A percentile compares a stretch with the other conserved stretches of the same genome.
Evolutionary conservation across 1,140 invertebrate genomes (phyloP).

Genomic region (Helicoverpa zea): DNA sequence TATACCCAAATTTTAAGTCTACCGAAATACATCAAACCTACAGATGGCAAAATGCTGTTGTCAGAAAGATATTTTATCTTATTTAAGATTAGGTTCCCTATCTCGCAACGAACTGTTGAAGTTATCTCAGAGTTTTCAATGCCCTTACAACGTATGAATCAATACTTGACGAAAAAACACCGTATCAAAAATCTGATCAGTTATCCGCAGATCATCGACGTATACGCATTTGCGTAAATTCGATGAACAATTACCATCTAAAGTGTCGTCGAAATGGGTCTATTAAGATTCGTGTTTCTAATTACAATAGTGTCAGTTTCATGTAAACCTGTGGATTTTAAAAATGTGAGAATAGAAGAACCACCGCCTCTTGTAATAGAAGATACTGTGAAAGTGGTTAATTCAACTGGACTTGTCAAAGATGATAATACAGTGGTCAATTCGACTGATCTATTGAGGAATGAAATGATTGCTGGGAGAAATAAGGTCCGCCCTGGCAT

Average conservation of each 20-base stretch:
- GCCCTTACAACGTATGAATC: background rate
- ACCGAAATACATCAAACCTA: no score
- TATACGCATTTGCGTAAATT: slow-evolving; percentile 40
- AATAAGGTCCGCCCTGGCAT: slow-evolving; percentile 70
- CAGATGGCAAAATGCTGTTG: no score
- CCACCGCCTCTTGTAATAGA: background rate
- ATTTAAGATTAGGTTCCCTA: background rate
- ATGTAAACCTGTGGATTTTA: slow-evolving; percentile 33
- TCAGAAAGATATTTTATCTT: background rate
- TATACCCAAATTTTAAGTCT: no score
- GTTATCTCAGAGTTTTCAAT: slow-evolving; percentile 1
- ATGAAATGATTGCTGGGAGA: slow-evolving; percentile 41
- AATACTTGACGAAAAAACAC: background rate
- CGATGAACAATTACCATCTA: slow-evolving; percentile 28
- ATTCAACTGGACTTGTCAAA: background rate
- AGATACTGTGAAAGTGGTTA: background rate
- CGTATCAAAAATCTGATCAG: slow-evolving; percentile 33
- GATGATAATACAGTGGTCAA: background rate
- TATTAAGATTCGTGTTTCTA: slow-evolving; percentile 48
- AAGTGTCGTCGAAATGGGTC: slow-evolving; percentile 49
- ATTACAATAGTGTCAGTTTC: slow-evolving; percentile 49
- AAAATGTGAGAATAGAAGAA: background rate
- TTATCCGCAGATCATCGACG: slow-evolving; percentile 16
- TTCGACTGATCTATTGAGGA: background rate
- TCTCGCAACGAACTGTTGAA: slow-evolving; percentile 11